These are phyloP conservation scores for Saturnia japonica DNA, from an alignment of 2,888 invertebrate species.

Conservation along the genomic window DNA sequence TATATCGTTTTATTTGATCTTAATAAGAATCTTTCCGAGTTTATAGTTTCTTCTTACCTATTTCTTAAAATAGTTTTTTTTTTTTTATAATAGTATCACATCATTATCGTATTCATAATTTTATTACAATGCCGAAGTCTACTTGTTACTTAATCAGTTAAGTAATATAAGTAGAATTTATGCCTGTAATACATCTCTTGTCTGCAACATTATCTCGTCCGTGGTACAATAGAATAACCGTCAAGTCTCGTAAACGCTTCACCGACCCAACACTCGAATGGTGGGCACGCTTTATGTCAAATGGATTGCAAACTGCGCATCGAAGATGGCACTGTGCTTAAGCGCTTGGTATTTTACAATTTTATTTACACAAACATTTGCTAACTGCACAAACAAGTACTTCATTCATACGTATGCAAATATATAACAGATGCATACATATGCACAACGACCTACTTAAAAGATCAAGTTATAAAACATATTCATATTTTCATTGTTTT, in stretches of 20 bases:
- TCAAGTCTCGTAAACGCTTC: constrained; percentile 60
- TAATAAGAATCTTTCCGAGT: neutral
- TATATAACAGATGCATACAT: constrained; percentile 12
- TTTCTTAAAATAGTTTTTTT: too few species aligned
- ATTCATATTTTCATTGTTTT: constrained; percentile 2
- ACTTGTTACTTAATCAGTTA: neutral
- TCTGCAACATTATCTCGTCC: constrained; percentile 28
- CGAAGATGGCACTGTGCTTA: constrained; percentile 43
- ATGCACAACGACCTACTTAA: constrained; percentile 4
- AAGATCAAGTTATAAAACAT: constrained; percentile 1
- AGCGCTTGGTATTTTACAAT: constrained; percentile 44
- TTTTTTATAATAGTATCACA: neutral
- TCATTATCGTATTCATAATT: neutral
- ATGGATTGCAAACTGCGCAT: constrained; percentile 49
- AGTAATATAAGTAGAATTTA: neutral
- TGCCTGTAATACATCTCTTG: constrained; percentile 22
- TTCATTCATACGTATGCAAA: constrained; percentile 16
- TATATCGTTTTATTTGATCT: too few species aligned
- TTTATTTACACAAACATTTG: constrained; percentile 42
- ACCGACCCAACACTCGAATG: constrained; percentile 56
- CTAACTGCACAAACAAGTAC: constrained; percentile 36
- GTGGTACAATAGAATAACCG: constrained; percentile 67
- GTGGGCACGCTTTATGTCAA: constrained; percentile 64
- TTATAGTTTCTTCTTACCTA: neutral
- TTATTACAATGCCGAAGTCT: neutral